phyloP scores from a whole-genome alignment of 2,888 invertebrate genomes.

The Caenorhabditis sp. region DNA sequence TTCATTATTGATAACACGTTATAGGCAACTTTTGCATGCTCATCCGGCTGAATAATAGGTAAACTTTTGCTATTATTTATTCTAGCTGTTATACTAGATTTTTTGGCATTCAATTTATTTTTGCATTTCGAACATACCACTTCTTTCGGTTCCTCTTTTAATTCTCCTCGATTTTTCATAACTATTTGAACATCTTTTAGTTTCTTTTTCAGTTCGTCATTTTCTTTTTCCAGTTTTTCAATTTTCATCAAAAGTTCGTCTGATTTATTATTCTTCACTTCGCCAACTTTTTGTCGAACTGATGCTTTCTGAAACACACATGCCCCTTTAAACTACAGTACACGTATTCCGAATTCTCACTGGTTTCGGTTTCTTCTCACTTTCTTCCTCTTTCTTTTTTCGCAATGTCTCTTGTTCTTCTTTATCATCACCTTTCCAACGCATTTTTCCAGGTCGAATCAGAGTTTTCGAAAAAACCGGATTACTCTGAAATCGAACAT shows the following conservation, averaged over 20 bases:
- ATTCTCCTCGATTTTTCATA: conserved; percentile 1
- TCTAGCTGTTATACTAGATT: background rate
- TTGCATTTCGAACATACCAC: background rate
- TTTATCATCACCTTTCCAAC: conserved; percentile 3
- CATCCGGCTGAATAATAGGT: background rate
- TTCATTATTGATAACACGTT: conserved; percentile 3
- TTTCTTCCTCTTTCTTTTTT: background rate
- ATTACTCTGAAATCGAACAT: background rate
- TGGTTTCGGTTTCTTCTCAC: background rate
- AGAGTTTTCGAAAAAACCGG: conserved; percentile 2
- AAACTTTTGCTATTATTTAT: background rate
- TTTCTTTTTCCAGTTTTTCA: conserved; percentile 6
- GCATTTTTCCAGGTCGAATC: conserved; percentile 6
- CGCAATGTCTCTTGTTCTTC: conserved; percentile 1
- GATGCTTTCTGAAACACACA: background rate
- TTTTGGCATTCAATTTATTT: background rate
- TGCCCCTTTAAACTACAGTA: background rate
- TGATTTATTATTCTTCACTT: background rate
- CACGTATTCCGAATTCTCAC: background rate
- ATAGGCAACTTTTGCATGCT: background rate
- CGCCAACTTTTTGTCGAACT: background rate
- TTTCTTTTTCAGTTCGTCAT: conserved; percentile 1
- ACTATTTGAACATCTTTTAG: conserved; percentile 5
- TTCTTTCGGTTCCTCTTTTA: background rate
- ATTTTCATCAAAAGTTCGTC: background rate